Conservation (phyloP, 2,797 vertebrate genomes). For the Geotrypetes seraphini region DNA sequence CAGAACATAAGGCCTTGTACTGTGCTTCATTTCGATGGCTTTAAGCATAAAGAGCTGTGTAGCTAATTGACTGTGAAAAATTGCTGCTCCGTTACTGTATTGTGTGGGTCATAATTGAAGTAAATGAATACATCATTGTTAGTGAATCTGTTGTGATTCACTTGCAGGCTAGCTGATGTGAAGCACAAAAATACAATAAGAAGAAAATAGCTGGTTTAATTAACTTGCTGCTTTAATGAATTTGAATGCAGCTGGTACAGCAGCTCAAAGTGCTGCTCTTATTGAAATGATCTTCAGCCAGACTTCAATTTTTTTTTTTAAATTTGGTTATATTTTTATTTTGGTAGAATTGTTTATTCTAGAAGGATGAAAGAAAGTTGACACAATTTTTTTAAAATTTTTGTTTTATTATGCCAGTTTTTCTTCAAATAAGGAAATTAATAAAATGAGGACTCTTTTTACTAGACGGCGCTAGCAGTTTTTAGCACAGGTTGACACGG, state of each 20-base stretch:
- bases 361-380: too few relatives aligned
- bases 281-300: conserved; percentile 27
- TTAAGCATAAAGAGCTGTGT: conserved; percentile 75
- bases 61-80: conserved; percentile 90
- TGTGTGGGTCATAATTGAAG: conserved; percentile 87
- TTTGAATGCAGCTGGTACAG: conserved; percentile 69
- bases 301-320: conserved; percentile 5
- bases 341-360: too few relatives aligned
- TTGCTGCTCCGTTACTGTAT: conserved; percentile 93
- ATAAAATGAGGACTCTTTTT: too few relatives aligned
- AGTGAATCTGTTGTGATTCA: conserved; percentile 89
- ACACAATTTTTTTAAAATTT: too few relatives aligned
- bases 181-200: conserved; percentile 74
- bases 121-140: conserved; percentile 90
- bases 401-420: too few relatives aligned
- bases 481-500: too few relatives aligned
- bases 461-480: too few relatives aligned
- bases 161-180: conserved; percentile 73
- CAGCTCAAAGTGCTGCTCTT: conserved; percentile 49
- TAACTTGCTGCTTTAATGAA: conserved; percentile 70
- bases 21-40: conserved; percentile 87
- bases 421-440: too few relatives aligned
- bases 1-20: conserved; percentile 77
- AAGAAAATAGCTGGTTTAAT: conserved; percentile 76
- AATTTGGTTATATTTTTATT: too few relatives aligned